Evolutionary conservation across 2,797 vertebrate genomes (phyloP), one percentile per base, ranked within the genome.

Genomic region (Chaenodraco wilsoni): DNA sequence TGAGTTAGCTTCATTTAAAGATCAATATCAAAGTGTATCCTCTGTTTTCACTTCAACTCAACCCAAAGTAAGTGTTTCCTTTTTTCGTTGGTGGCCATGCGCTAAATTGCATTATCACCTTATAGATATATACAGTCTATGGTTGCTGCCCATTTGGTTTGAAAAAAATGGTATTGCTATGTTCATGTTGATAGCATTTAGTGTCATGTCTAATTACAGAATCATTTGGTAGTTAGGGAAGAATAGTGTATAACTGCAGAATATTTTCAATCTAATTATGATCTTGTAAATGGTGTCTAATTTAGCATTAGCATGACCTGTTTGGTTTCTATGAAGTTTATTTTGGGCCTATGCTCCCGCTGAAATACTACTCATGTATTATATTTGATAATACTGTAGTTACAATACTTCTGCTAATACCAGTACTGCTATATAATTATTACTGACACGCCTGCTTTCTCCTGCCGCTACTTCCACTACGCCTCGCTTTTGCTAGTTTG

Each of bases 71-170:
- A n/a, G 27, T 37, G 8, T 37, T 37, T 37, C 8, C 33, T 37
- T 9, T 37, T 37, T 37, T 37, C 7, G 8, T 37, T 37, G 4
- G n/a, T 65, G 61, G 51, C 88, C 74, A 81, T 81, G 69, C 10
- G 45, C n/a, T 69, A 69, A 48, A 76, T 70, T 74, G 67, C 50
- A 12, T 48, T 31, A 65, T 16, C 21, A 65, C 23, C 37, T 72
- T 50, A 55, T 70, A 15, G 43, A 60, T 52, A 12, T 55, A 27
- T 27, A 27, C 27, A 27, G 27, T 27, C 4, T 27, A 27, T 27
- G 27, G 46, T 19, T 45, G 33, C 52, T 27, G 9, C 15, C 3
- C 2, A 5, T 9, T 64, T 23, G 40, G 40, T 9, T 19, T 64
- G 37, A 19, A 21, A 7, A 1, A 9, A 3, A 9, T 59, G 1